Evolutionary conservation across 1,140 invertebrate species (phyloP), one percentile per base, ranked within the genome.

Genomic region (Diplogasteroides magnus): DNA sequence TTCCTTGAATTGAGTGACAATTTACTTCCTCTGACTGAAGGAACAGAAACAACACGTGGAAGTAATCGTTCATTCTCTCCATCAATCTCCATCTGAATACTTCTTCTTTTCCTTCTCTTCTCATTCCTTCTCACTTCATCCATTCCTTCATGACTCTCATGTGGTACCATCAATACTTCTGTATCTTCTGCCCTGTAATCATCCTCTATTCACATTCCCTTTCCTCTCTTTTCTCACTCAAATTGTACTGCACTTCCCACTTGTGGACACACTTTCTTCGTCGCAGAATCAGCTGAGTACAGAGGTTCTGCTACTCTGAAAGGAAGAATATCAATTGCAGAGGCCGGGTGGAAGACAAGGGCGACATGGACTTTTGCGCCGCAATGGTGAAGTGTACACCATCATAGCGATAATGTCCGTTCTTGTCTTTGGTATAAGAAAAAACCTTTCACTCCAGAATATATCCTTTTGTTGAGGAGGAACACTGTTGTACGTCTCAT

Each of bases 101-200:
- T 69, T 63, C 19, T 56, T 55, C 55, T 64, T 62, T 25, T n/a
- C 13, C 13, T 61, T 26, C n/a, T 60, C n/a, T 61, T 60, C 13
- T 55, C 61, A 55, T 69, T 62, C 32, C 31, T 57, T 6, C 31
- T 31, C 1, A 31, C 58, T 25, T 68, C 60, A 15, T 68, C 67
- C 2, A 37, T 29, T 55, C 31, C 13, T 26, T 71, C 69, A 13
- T 56, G 14, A 32, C 26, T 60, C 11, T 29, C 61, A 48, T 72
- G 70, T 6, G 70, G 70, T 2, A 61, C 31, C 70, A 72, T 72
- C 11, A 72, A 26, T 6, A 72, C 57, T 29, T 72, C 64, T 19
- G 67, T 56, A 23, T 28, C 60, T 0, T 23, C 25, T 1, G 70
- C 27, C 32, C 59, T 67, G 60, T 32, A 61, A 66, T 37, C 19